Evolutionary conservation across 1,140 invertebrate genomes (phyloP), one percentile per base, ranked within the genome.

Genomic region (Rhopalosiphum padi): DNA sequence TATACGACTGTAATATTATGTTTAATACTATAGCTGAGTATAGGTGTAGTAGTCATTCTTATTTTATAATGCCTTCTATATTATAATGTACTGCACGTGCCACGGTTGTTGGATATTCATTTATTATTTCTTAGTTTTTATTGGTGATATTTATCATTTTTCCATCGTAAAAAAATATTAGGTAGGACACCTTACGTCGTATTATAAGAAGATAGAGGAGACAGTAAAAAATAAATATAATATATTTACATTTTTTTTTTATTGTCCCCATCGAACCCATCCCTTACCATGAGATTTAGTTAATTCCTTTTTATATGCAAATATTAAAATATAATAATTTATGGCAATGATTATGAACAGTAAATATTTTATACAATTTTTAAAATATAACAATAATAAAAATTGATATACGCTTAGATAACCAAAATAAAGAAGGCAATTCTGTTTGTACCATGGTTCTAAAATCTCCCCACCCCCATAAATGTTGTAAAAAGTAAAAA

Each of bases 41-140:
- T 18, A 51, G 15, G 15, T 51, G 11, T 21, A 51, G 48, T 51
- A 51, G 48, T 51, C 48, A 11, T 85, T 11, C 8, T 41, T 43
- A 43, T 25, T 25, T 82, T 35, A 35, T 85, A 43, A 85, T 41
- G 15, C 23, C 25, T n/a, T 8, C 37, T 15, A 43, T 25, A 85
- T 11, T 41, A 85, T 85, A 85, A 41, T 25, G 9, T 77, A 85
- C 21, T 46, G 6, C 2, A 6, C 46, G n/a, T n/a, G 21, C 87
- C 8, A 35, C 11, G 41, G 3, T 53, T 53, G 21, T 87, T n/a
- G 25, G n/a, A 51, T 55, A 89, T 89, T 89, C 6, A 25, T 89
- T 89, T 89, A 55, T 89, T 88, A 51, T 89, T 89, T 89, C n/a
- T 53, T 89, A 8, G 48, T 37, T 89, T 89, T 53, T 89, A 25